These are phyloP conservation scores for Mylabris sibirica DNA, from an alignment of 2,888 invertebrate species.

Conservation along the genomic window DNA sequence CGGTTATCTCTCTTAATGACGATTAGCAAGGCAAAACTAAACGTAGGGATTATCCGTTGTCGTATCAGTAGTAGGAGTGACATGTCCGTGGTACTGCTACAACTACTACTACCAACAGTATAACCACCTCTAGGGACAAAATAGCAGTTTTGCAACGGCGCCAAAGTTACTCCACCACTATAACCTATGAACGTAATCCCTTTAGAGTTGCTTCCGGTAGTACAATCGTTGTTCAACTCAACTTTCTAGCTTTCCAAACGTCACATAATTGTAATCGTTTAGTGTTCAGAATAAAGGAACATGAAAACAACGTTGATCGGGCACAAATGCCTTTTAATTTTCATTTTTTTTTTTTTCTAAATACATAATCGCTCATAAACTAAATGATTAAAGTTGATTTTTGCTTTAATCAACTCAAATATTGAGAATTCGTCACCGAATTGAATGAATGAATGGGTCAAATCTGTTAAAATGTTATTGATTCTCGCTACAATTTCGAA, in stretches of 20 bases:
- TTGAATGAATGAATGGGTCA: background rate
- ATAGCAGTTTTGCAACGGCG: slow-evolving; percentile 9
- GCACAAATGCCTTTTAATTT: background rate
- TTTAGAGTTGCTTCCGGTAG: background rate
- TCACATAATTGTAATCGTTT: slow-evolving; percentile 5
- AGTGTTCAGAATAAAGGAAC: background rate
- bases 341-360: background rate
- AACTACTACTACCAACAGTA: slow-evolving; percentile 5
- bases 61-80: slow-evolving; percentile 31
- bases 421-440: background rate
- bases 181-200: background rate
- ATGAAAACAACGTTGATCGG: background rate
- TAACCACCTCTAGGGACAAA: slow-evolving; percentile 5
- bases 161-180: slow-evolving; percentile 5
- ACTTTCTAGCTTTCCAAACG: background rate
- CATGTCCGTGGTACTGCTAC: slow-evolving; percentile 27
- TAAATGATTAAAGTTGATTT: background rate
- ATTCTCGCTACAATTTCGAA: background rate
- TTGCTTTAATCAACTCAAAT: background rate
- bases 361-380: background rate
- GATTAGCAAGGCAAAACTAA: slow-evolving; percentile 45
- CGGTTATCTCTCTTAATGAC: slow-evolving; percentile 42
- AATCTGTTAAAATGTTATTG: background rate
- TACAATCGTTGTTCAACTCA: background rate
- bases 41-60: slow-evolving; percentile 38